Percentiles rank a stretch among this genome's conserved stretches.
These are phyloP conservation scores for Caenorhabditis plicata DNA, from an alignment of 2,888 invertebrate species.

Conservation along the genomic window DNA sequence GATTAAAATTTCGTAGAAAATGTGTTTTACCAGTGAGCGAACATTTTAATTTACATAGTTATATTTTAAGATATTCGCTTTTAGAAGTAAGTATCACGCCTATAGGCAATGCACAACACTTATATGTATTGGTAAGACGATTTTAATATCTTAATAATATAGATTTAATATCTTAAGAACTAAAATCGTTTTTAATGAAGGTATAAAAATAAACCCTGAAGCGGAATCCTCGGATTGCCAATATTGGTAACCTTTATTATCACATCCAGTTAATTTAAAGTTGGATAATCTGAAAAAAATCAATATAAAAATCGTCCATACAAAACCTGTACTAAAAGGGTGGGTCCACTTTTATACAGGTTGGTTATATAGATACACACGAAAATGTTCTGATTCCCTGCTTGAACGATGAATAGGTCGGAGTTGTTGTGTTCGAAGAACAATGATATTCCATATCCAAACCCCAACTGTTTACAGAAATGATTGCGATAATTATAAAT, in stretches of 20 bases:
- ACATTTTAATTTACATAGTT: too few relatives aligned
- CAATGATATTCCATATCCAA: slow-evolving; percentile 44
- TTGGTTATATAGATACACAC: slow-evolving; percentile 20
- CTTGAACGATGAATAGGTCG: too few relatives aligned
- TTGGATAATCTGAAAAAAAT: slow-evolving; percentile 27
- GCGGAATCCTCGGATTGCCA: slow-evolving; percentile 39
- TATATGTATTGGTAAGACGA: too few relatives aligned
- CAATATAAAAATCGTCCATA: neutral
- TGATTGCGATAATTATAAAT: slow-evolving; percentile 58
- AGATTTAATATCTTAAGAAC: too few relatives aligned
- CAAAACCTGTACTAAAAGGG: too few relatives aligned
- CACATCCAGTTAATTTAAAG: slow-evolving; percentile 21
- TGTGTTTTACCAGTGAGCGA: too few relatives aligned
- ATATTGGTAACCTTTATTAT: slow-evolving; percentile 3
- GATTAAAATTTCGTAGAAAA: too few relatives aligned
- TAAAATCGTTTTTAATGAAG: neutral
- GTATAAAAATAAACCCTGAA: slow-evolving; percentile 10
- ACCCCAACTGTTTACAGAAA: slow-evolving; percentile 55
- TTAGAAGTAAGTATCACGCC: too few relatives aligned
- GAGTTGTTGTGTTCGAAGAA: neutral
- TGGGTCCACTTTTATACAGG: too few relatives aligned
- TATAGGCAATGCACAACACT: too few relatives aligned
- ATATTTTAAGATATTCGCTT: too few relatives aligned
- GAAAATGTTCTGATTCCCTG: slow-evolving; percentile 22
- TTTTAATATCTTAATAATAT: too few relatives aligned